Percentiles rank a stretch among this genome's conserved stretches.
These are phyloP conservation scores for Timandra comae DNA, from an alignment of 2,888 invertebrate species.

Conservation along the genomic window DNA sequence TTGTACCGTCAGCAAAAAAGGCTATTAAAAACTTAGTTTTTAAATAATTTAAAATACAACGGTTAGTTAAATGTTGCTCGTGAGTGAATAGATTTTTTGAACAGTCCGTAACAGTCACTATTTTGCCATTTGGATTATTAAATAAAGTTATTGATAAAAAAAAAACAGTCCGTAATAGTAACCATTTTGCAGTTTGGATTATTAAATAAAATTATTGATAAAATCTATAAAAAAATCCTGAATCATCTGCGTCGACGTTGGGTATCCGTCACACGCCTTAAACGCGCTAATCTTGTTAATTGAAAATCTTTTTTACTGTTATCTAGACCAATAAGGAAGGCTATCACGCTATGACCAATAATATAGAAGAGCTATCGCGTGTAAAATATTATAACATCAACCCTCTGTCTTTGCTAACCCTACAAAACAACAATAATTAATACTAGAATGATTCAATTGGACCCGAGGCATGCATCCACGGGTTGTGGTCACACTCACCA, in stretches of 20 bases:
- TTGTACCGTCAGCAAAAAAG: conserved; percentile 45
- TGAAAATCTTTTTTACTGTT: too few species aligned
- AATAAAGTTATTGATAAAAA: not conserved
- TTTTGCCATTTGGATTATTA: not conserved
- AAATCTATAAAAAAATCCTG: too few species aligned
- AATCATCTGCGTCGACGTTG: too few species aligned
- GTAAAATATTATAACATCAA: too few species aligned
- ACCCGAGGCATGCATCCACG: conserved; percentile 61
- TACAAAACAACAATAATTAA: conserved; percentile 49
- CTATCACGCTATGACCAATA: too few species aligned
- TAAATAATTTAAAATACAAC: not conserved
- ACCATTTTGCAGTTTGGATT: not conserved
- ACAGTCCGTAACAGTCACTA: not conserved
- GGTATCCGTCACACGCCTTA: too few species aligned
- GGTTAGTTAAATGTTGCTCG: not conserved
- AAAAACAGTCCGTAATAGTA: not conserved
- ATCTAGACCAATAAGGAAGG: too few species aligned
- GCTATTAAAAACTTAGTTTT: conserved; percentile 1
- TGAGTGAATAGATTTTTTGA: too few species aligned
- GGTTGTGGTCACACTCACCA: conserved; percentile 42
- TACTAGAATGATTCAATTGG: conserved; percentile 64
- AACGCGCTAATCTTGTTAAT: too few species aligned
- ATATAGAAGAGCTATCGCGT: too few species aligned
- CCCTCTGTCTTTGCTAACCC: conserved; percentile 34
- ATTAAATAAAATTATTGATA: not conserved